A percentile compares a stretch with the other conserved stretches of the same genome.
phyloP scores from a whole-genome alignment of 2,888 invertebrate genomes.

The Machimus rusticus region DNA sequence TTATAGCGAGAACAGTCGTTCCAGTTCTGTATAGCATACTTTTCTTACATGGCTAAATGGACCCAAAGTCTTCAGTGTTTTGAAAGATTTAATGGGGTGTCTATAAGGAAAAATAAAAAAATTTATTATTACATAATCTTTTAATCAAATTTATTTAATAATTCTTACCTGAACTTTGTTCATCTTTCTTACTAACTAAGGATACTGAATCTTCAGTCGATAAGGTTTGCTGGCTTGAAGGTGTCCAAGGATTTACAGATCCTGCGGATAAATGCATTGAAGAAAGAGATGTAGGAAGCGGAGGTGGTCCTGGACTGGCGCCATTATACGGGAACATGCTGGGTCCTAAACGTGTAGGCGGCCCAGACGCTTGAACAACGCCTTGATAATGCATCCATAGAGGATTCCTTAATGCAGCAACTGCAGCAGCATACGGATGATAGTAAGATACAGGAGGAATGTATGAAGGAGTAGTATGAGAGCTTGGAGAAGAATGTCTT shows the following conservation, averaged over 20 bases:
- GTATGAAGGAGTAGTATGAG: conserved; percentile 55
- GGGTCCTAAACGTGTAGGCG: conserved; percentile 62
- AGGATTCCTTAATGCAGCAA: conserved; percentile 64
- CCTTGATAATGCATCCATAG: conserved; percentile 66
- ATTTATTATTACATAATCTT: background rate
- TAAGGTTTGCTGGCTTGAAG: conserved; percentile 43
- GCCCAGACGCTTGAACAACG: conserved; percentile 52
- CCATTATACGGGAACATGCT: conserved; percentile 55
- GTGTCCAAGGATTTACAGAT: conserved; percentile 37
- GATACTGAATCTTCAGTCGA: conserved; percentile 54
- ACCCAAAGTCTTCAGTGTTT: conserved; percentile 70
- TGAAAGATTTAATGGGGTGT: conserved; percentile 89
- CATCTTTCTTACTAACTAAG: conserved; percentile 62
- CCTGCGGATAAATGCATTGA: conserved; percentile 50
- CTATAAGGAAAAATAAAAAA: conserved; percentile 63
- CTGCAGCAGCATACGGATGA: conserved; percentile 55
- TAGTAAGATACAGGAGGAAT: conserved; percentile 60
- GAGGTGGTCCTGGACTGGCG: conserved; percentile 49
- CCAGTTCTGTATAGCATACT: conserved; percentile 35
- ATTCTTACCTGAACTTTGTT: conserved; percentile 62
- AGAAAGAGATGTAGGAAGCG: conserved; percentile 52
- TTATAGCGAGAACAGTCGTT: conserved; percentile 42
- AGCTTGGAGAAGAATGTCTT: conserved; percentile 55
- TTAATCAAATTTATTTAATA: background rate
- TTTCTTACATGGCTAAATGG: conserved; percentile 54